phyloP scores from a whole-genome alignment of 2,113 vertebrate species.

The Ctenodactylus gundi region DNA sequence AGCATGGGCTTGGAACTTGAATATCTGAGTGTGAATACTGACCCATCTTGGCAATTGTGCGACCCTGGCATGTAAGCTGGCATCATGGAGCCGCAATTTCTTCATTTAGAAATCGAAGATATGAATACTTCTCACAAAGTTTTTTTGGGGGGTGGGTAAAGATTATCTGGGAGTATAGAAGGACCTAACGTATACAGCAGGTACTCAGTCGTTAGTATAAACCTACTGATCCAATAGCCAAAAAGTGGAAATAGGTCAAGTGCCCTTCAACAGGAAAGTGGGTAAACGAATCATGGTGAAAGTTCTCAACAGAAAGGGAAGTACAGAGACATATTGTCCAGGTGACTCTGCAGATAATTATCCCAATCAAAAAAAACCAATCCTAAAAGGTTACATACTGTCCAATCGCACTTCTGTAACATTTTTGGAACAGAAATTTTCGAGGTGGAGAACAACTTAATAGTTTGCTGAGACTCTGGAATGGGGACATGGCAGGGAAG shows the following conservation, averaged over 20 bases:
- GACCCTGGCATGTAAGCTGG: neutral
- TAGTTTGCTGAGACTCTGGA: neutral
- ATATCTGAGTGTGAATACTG: neutral
- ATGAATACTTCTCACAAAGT: neutral
- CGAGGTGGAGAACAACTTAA: neutral
- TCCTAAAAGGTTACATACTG: neutral
- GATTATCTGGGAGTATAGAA: neutral
- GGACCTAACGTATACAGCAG: neutral
- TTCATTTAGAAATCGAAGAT: constrained; percentile 9
- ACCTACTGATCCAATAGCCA: neutral
- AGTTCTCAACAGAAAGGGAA: neutral
- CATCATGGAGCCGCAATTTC: neutral
- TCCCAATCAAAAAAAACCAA: neutral
- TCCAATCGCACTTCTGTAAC: neutral
- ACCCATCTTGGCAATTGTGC: neutral
- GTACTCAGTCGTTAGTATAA: neutral
- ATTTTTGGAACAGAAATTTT: constrained; percentile 39
- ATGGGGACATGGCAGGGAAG: neutral
- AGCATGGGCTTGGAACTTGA: neutral
- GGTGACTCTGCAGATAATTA: neutral
- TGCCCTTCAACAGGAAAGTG: neutral
- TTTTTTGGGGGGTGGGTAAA: neutral
- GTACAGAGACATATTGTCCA: neutral
- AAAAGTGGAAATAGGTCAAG: neutral
- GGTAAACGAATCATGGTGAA: neutral